phyloP scores from a whole-genome alignment of 2,888 invertebrate species.

The Sericinus montela region DNA sequence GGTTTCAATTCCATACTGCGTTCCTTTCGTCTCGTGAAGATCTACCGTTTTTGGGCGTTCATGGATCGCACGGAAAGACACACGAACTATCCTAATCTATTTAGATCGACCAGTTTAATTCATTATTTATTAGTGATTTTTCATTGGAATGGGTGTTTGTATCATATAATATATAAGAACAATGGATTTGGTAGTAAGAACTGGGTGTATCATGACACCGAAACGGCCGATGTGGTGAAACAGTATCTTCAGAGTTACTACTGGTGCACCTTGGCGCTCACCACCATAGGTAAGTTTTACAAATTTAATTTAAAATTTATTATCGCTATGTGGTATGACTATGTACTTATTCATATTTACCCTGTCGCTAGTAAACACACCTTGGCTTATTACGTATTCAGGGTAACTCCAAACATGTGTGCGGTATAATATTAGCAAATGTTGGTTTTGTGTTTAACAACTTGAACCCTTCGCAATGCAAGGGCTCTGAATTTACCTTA shows the following conservation, averaged over 20 bases:
- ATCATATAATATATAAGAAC: constrained; percentile 97
- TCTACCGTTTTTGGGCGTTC: constrained; percentile 99
- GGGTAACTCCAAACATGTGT: constrained; percentile 15
- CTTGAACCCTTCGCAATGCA: constrained; percentile 6
- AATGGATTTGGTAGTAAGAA: constrained; percentile 96
- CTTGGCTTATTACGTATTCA: constrained; percentile 18
- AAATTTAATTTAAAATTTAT: constrained; percentile 4
- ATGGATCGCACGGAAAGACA: constrained; percentile 99
- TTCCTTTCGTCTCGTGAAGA: constrained; percentile 97
- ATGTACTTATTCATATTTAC: background rate
- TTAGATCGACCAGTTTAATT: constrained; percentile 93
- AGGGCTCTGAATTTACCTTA: constrained; percentile 8
- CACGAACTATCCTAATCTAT: constrained; percentile 98
- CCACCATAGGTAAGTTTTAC: constrained; percentile 92
- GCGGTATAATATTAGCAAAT: constrained; percentile 12
- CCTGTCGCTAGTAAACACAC: constrained; percentile 2
- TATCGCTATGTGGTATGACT: no score
- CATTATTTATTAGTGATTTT: constrained; percentile 98
- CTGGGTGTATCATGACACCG: constrained; percentile 93
- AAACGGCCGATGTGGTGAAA: constrained; percentile 93
- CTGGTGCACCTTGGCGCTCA: constrained; percentile 97
- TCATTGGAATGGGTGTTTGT: constrained; percentile 99
- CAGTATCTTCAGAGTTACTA: constrained; percentile 98
- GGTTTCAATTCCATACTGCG: constrained; percentile 97
- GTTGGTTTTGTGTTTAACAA: constrained; percentile 15